These are phyloP conservation scores for Eunapius fragilis DNA, from an alignment of 37 sponge, comb jelly and placozoan species.

Conservation along the genomic window DNA sequence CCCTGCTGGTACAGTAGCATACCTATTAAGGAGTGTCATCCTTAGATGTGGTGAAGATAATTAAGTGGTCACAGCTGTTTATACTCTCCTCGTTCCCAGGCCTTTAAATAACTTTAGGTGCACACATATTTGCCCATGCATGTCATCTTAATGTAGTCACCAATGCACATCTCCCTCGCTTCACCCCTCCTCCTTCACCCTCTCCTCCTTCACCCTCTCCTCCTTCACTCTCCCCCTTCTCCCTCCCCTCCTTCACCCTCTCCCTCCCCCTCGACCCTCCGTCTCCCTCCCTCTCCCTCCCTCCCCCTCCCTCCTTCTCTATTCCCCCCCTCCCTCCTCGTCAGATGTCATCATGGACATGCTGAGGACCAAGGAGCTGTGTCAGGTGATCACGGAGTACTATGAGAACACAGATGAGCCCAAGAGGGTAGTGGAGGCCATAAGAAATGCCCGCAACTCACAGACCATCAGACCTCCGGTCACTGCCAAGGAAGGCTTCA, in stretches of 20 bases:
- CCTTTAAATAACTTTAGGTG: no score
- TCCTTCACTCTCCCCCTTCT: not conserved
- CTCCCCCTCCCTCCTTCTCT: not conserved
- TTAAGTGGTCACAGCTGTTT: not conserved
- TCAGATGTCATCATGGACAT: slow-evolving; percentile 69
- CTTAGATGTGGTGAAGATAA: not conserved
- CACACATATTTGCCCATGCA: no score
- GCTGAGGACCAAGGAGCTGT: slow-evolving; percentile 38
- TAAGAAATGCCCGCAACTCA: slow-evolving; percentile 22
- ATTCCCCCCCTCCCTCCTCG: no score
- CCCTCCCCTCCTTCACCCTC: no score
- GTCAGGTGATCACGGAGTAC: slow-evolving; percentile 45
- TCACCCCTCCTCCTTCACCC: not conserved
- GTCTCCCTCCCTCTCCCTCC: no score
- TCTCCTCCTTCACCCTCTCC: not conserved
- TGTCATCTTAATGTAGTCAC: no score
- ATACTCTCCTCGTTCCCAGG: no score
- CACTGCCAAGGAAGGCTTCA: no score
- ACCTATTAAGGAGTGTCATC: not conserved
- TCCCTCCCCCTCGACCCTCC: no score
- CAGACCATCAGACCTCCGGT: no score
- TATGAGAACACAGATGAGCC: slow-evolving; percentile 45
- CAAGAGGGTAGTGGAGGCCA: slow-evolving; percentile 32
- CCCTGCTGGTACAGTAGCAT: slow-evolving; percentile 57
- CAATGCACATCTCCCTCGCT: no score